Evolutionary conservation across 2,113 vertebrate species (phyloP), one percentile per base, ranked within the genome.

Genomic region (Drymodes brunneopygia): DNA sequence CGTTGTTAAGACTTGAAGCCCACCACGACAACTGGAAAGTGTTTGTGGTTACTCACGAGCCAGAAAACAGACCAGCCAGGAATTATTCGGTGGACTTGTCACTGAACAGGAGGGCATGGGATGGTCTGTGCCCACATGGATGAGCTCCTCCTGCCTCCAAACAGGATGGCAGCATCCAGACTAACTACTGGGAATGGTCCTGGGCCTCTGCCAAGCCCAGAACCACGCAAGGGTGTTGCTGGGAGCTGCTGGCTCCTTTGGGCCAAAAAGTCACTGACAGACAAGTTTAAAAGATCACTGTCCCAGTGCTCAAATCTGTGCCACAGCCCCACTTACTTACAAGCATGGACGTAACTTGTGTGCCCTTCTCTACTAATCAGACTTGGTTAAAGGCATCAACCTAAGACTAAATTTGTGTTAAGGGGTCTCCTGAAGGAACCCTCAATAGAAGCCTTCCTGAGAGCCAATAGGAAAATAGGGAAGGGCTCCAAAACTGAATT

Each of bases 11-110:
- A 70, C 27, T 15, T 65, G 67, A 92, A 48, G 24, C 22, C 22
- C 80, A 74, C 18, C 42, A n/a, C 1, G 1, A 47, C 13, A 82
- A 13, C 6, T 33, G 33, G 50, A 38, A 88, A 57, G 27, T 21
- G 31, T 29, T 51, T 17, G 14, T 1, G 2, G 28, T 56, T 54
- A 58, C 38, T 15, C 0, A 3, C 9, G 20, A n/a, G 29, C 11
- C 48, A 82, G 56, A 35, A 78, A 73, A 66, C 27, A 61, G 29
- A 65, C 1, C 0, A 5, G 15, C 8, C 11, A 42, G 51, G 40
- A 88, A 57, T 35, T 61, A 42, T 42, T 61, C n/a, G 31, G n/a
- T 17, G 10, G 31, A 23, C 51, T 58, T 65, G 50, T 24, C n/a
- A 48, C 1, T 28, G 48, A 81, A 36, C 9, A 60, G 50, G n/a